Conservation (phyloP, 2,888 invertebrate genomes). For the Alcis repandata region DNA sequence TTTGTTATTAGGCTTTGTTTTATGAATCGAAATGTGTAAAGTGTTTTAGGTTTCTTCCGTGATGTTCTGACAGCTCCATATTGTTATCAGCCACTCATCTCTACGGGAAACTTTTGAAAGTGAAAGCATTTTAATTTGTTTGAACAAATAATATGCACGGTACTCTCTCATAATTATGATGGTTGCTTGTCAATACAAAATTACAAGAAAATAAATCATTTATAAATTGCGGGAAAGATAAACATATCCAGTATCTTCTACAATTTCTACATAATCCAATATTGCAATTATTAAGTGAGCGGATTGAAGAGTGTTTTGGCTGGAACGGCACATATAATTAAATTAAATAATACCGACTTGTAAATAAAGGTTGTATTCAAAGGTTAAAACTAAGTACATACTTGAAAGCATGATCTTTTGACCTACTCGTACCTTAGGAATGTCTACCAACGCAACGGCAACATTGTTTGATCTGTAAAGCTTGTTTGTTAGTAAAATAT, state of each 20-base stretch:
- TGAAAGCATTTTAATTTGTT: constrained; percentile 47
- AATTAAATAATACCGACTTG: no score
- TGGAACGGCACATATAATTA: no score
- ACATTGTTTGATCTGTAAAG: constrained; percentile 22
- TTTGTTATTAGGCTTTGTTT: neutral
- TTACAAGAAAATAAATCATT: neutral
- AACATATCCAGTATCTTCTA: no score
- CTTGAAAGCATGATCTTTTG: neutral
- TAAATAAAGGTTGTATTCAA: no score
- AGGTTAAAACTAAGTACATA: no score
- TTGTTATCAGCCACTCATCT: constrained; percentile 36
- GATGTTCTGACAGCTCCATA: constrained; percentile 26
- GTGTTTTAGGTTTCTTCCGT: constrained; percentile 8
- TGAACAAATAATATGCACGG: constrained; percentile 33
- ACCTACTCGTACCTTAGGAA: neutral
- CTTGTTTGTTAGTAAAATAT: constrained; percentile 1
- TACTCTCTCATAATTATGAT: neutral
- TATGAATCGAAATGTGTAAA: no score
- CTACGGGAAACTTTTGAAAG: constrained; percentile 50
- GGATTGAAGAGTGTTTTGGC: no score
- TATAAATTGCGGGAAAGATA: no score
- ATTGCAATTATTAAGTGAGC: no score
- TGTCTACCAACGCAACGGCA: constrained; percentile 24
- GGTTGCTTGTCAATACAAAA: neutral
- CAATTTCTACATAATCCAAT: no score